Base-by-base conservation (phyloP, 2,797 vertebrate genomes). In the Holocentrus rufus region DNA sequence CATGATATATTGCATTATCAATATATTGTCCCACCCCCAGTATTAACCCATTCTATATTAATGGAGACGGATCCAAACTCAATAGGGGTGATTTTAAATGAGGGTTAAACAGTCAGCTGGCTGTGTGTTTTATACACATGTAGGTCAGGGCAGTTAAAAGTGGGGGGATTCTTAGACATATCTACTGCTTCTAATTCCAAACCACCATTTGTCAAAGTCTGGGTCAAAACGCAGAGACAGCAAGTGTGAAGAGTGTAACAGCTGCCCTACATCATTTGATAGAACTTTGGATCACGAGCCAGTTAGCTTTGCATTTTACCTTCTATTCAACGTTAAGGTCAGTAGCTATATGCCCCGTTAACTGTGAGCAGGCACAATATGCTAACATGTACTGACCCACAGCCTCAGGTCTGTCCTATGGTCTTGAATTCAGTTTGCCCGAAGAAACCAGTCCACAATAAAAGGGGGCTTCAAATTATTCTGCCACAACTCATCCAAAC, bases 121-220 rank as follows among this genome's bases (percentile, higher is more conserved):
- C 52, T 44, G 18, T 46, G 76, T 63, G 70, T 57, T 77, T 55
- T 62, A 72, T 73, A 62, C 74, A 79, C 56, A 77, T 54, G 25
- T 67, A 36, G 68, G 77, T 82, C 61, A 69, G 57, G 31, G 20
- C 8, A 9, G 36, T 66, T 70, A 5, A 22, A 18, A 63, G 68
- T 0, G 0, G 17, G 34, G 36, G 70, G 61, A 76, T 76, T 80
- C 55, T 72, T 74, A 74, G 70, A 77, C 53, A 69, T 23, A 62
- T 69, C 66, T 23, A 53, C 66, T 59, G 63, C 59, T 67, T 64
- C 73, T 74, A 74, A 76, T 85, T 76, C 65, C 63, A 76, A 27
- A 5, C 25, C 36, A 31, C 18, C 50, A n/a, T 47, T 66, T 72
- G 25, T 9, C 23, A 44, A 55, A 73, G 3, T 75, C 23, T 54